These are phyloP conservation scores for Triops longicaudatus DNA, from an alignment of 1,140 invertebrate genomes.

Conservation along the genomic window DNA sequence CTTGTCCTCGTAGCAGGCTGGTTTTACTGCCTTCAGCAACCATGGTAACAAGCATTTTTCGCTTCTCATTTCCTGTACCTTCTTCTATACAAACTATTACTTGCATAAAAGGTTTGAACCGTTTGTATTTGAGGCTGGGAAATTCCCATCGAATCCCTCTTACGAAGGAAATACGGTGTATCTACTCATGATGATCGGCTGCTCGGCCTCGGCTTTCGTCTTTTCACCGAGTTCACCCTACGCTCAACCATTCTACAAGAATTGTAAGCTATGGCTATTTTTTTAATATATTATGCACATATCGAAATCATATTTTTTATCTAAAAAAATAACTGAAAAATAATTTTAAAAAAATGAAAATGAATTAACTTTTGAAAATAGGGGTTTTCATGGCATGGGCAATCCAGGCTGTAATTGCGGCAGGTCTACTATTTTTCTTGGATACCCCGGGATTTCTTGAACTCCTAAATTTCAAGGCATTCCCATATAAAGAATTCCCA, in stretches of 20 bases:
- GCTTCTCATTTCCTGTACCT: background rate
- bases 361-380: background rate
- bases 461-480: background rate
- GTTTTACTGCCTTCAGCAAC: slow-evolving; percentile 25
- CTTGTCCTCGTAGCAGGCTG: slow-evolving; percentile 24
- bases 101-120: slow-evolving; percentile 24
- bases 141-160: slow-evolving; percentile 21
- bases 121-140: slow-evolving; percentile 20
- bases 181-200: slow-evolving; percentile 18
- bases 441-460: background rate
- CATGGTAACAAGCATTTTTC: slow-evolving; percentile 23
- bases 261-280: slow-evolving; percentile 17
- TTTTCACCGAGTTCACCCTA: slow-evolving; percentile 26
- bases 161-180: slow-evolving; percentile 28
- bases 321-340: too few relatives aligned
- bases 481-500: slow-evolving; percentile 20
- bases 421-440: background rate
- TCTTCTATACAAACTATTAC: background rate
- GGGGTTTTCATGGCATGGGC: slow-evolving; percentile 9
- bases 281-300: too few relatives aligned
- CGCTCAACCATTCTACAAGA: slow-evolving; percentile 22
- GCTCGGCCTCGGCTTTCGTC: slow-evolving; percentile 21
- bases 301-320: too few relatives aligned
- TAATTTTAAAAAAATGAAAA: too few relatives aligned
- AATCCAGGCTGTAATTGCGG: background rate